These are phyloP conservation scores for Xenopus borealis DNA, from an alignment of 2,113 vertebrate genomes.

Conservation along the genomic window DNA sequence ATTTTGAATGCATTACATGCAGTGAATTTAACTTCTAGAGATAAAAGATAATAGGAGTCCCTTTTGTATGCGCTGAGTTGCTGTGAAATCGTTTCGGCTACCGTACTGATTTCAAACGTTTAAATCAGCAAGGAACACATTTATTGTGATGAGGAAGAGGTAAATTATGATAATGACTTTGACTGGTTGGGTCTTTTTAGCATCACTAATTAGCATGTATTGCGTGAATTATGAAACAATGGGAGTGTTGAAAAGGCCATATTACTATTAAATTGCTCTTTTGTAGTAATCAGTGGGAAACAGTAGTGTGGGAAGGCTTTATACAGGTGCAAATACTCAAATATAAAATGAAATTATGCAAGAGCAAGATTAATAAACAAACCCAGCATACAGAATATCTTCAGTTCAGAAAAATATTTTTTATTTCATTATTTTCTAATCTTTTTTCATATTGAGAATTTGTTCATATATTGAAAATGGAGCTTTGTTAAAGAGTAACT, in stretches of 20 bases:
- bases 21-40: neutral
- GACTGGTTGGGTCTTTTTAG: constrained; percentile 69
- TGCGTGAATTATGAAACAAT: constrained; percentile 76
- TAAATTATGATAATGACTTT: constrained; percentile 74
- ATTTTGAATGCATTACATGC: constrained; percentile 3
- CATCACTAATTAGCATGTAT: constrained; percentile 80
- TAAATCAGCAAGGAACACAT: constrained; percentile 61
- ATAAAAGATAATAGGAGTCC: constrained; percentile 3
- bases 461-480: no score
- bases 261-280: constrained; percentile 66
- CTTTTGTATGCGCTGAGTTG: neutral
- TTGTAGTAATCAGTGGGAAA: constrained; percentile 43
- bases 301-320: neutral
- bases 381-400: no score
- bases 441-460: no score
- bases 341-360: neutral
- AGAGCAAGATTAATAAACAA: neutral
- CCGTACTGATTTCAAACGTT: constrained; percentile 11
- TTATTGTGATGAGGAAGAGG: constrained; percentile 65
- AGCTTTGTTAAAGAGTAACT: no score
- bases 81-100: constrained; percentile 9
- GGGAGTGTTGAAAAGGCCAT: constrained; percentile 63
- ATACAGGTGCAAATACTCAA: neutral
- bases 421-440: no score
- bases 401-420: no score